Conservation (phyloP, 2,113 vertebrate genomes). For the Pampusana beccarii region DNA sequence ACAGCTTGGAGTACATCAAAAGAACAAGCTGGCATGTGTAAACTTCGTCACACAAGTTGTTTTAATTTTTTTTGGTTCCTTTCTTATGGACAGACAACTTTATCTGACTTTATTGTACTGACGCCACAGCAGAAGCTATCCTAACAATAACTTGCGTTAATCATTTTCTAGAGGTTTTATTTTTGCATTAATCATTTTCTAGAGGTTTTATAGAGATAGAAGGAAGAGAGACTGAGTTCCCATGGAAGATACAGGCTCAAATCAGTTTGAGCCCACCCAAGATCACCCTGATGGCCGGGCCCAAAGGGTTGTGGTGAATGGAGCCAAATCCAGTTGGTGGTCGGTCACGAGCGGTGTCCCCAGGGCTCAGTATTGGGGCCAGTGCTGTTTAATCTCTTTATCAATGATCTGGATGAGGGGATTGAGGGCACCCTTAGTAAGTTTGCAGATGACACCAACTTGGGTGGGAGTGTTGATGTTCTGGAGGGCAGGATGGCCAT, state of each 20-base stretch:
- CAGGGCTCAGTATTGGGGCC: no score
- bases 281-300: not conserved
- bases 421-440: no score
- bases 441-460: no score
- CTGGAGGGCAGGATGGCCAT: no score
- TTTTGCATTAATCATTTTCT: not conserved
- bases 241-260: not conserved
- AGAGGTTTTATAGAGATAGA: not conserved
- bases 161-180: not conserved
- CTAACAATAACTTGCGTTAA: not conserved
- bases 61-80: not conserved
- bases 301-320: no score
- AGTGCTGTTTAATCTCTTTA: no score
- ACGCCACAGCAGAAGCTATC: not conserved
- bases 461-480: no score
- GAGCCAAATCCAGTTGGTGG: no score
- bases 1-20: not conserved
- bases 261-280: not conserved
- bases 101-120: rapidly evolving
- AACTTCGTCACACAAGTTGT: not conserved
- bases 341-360: no score
- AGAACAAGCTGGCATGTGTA: not conserved
- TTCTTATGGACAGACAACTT: not conserved
- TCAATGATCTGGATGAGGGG: no score
- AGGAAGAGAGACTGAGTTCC: not conserved